Percentiles rank a stretch among this genome's conserved stretches.
These are phyloP conservation scores for Mus spicilegus DNA, from an alignment of 2,113 vertebrate genomes.

Conservation along the genomic window DNA sequence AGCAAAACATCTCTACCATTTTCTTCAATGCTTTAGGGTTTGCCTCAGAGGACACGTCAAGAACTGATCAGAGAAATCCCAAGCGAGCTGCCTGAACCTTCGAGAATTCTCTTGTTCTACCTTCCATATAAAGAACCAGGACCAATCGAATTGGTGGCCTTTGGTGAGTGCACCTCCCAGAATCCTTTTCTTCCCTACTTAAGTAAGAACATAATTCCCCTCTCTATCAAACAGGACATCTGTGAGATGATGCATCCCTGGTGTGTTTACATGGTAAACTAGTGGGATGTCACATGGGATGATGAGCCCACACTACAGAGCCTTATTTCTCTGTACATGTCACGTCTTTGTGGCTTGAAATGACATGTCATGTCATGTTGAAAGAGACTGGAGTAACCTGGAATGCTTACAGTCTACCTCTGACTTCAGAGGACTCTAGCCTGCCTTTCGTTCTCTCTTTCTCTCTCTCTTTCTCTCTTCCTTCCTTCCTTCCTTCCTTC, in stretches of 20 bases:
- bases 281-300: neutral
- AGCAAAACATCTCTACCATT: neutral
- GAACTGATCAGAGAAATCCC: slow-evolving; percentile 50
- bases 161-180: slow-evolving; percentile 44
- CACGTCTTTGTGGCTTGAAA: slow-evolving; percentile 1
- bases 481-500: fast-evolving
- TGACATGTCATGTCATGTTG: neutral
- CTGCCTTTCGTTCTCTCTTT: neutral
- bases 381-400: neutral
- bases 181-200: neutral
- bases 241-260: neutral
- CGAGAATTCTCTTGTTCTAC: neutral
- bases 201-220: neutral
- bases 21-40: slow-evolving; percentile 33
- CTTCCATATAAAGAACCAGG: neutral
- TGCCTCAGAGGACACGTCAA: neutral
- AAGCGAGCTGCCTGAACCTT: slow-evolving; percentile 39
- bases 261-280: neutral
- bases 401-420: neutral
- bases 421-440: neutral
- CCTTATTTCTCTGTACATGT: neutral
- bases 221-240: neutral
- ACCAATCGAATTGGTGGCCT: neutral
- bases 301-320: neutral
- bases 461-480: neutral